Percentiles rank a stretch among this genome's conserved stretches.
Conservation (phyloP, 2,113 vertebrate genomes). For the Otus sunia region DNA sequence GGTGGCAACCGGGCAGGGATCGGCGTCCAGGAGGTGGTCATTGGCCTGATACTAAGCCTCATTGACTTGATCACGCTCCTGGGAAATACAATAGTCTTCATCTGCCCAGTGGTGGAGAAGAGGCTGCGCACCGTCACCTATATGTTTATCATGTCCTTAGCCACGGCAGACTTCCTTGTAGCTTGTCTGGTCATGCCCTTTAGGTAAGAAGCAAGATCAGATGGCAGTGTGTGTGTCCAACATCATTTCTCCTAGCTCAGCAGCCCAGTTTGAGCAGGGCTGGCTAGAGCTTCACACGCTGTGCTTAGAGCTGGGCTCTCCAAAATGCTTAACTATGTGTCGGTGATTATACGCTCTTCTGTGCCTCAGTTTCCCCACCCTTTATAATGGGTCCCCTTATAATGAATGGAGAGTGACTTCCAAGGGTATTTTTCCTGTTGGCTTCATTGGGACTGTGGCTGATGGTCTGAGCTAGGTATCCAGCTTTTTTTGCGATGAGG, state of each 20-base stretch:
- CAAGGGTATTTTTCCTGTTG: not conserved
- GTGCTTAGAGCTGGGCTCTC: not conserved
- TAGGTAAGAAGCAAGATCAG: slow-evolving; percentile 54
- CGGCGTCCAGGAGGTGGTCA: slow-evolving; percentile 40
- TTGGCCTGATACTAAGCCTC: slow-evolving; percentile 59
- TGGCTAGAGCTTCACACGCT: not conserved
- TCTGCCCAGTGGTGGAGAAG: slow-evolving; percentile 70
- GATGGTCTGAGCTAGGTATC: not conserved
- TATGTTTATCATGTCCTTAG: slow-evolving; percentile 77
- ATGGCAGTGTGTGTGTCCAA: rapidly evolving
- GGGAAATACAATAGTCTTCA: slow-evolving; percentile 68
- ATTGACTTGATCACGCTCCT: slow-evolving; percentile 71
- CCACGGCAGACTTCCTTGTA: slow-evolving; percentile 71
- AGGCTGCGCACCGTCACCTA: slow-evolving; percentile 72
- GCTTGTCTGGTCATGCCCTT: slow-evolving; percentile 77
- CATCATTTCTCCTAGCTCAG: rapidly evolving
- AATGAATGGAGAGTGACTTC: not conserved
- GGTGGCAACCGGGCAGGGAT: not conserved
- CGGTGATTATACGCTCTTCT: not conserved
- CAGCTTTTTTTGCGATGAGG: rapidly evolving
- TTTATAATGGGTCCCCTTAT: not conserved
- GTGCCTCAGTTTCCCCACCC: not conserved
- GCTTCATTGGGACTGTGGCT: not conserved
- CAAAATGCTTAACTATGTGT: rapidly evolving
- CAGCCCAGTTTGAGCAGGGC: not conserved